Evolutionary conservation across 1,140 invertebrate genomes (phyloP).

Genomic region (Drosophila nasuta): DNA sequence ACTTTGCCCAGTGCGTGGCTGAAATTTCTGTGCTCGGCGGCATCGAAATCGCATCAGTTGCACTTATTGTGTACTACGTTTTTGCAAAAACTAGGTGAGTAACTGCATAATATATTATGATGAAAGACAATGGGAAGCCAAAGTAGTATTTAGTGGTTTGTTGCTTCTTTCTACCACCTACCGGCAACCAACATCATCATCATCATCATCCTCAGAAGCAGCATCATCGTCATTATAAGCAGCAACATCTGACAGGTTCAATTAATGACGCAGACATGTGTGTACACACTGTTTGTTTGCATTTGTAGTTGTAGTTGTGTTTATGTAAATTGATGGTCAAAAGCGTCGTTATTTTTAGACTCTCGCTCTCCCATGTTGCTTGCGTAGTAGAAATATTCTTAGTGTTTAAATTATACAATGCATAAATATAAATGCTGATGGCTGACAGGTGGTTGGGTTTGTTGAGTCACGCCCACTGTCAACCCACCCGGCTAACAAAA

Average conservation of each 20-base stretch:
- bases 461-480: conserved; percentile 18
- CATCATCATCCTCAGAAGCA: conserved; percentile 11
- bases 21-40: conserved; percentile 81
- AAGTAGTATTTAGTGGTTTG: conserved; percentile 23
- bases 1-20: conserved; percentile 76
- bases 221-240: conserved; percentile 12
- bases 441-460: conserved; percentile 60
- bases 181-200: conserved; percentile 11
- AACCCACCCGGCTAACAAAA: conserved; percentile 8
- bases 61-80: conserved; percentile 78
- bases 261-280: conserved; percentile 44
- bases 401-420: conserved; percentile 27
- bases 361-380: background rate
- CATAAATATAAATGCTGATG: conserved; percentile 49
- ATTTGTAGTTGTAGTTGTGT: background rate
- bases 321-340: conserved; percentile 41
- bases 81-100: conserved; percentile 84
- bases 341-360: conserved; percentile 42
- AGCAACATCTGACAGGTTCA: conserved; percentile 39
- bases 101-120: background rate
- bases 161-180: too few species aligned
- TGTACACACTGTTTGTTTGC: background rate
- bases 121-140: conserved; percentile 53
- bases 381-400: conserved; percentile 1
- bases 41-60: conserved; percentile 79